Evolutionary conservation across 2,113 vertebrate species (phyloP).

Genomic region (Salvelinus namaycush): DNA sequence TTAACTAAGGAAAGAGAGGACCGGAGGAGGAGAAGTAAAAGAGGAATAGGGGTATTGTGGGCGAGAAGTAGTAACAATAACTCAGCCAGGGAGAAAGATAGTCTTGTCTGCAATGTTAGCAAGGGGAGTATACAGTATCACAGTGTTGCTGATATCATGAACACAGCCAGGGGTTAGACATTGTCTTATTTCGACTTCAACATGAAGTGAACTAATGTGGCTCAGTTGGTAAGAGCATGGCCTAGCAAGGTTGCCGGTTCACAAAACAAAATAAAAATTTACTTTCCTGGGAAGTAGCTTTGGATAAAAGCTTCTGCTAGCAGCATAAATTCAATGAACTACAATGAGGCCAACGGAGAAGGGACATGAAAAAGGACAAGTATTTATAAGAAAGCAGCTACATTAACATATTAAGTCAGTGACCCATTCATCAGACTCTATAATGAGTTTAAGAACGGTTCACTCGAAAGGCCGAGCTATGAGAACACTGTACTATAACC

Average conservation of each 20-base stretch:
- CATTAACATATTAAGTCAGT: no score
- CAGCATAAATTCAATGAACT: constrained; percentile 5
- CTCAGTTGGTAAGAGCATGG: no score
- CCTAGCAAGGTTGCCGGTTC: neutral
- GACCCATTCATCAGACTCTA: no score
- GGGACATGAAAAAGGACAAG: constrained; percentile 1
- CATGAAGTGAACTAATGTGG: neutral
- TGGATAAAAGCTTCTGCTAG: no score
- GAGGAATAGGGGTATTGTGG: neutral
- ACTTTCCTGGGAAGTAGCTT: neutral
- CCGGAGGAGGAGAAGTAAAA: neutral
- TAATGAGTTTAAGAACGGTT: neutral
- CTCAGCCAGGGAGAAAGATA: neutral
- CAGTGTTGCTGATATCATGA: constrained; percentile 26
- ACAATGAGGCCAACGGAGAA: constrained; percentile 8
- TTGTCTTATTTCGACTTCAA: neutral
- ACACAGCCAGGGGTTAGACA: constrained; percentile 37
- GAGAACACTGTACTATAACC: no score
- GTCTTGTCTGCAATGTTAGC: neutral
- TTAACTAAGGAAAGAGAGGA: neutral
- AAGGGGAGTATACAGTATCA: constrained; percentile 2
- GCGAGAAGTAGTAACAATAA: neutral
- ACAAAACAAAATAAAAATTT: neutral
- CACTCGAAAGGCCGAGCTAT: neutral
- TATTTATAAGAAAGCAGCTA: neutral